Evolutionary conservation across 2,113 vertebrate species (phyloP).

Genomic region (Galeopterus variegatus): DNA sequence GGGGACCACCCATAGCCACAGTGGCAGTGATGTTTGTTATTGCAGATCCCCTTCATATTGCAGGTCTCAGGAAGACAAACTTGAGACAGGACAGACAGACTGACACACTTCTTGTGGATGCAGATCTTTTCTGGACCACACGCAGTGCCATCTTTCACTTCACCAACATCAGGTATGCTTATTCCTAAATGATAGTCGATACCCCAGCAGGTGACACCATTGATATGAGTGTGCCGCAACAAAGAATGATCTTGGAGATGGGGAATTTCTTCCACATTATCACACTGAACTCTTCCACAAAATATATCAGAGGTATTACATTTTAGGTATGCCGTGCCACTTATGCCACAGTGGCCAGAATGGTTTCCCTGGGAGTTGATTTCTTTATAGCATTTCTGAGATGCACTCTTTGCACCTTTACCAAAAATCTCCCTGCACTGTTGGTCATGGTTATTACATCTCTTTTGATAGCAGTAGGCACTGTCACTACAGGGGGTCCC

Average conservation of each 20-base stretch:
- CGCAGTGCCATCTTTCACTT: conserved; percentile 73
- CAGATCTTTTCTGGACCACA: conserved; percentile 78
- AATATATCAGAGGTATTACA: conserved; percentile 63
- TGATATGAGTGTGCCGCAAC: not conserved
- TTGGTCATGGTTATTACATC: conserved; percentile 63
- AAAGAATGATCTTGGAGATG: not conserved
- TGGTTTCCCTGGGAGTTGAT: conserved; percentile 74
- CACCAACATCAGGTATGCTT: not conserved
- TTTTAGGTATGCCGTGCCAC: conserved; percentile 46
- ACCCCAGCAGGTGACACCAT: conserved; percentile 53
- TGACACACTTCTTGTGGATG: conserved; percentile 65
- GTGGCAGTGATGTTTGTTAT: conserved; percentile 95
- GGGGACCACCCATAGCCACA: conserved; percentile 91
- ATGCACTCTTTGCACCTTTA: conserved; percentile 69
- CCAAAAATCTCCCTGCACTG: conserved; percentile 81
- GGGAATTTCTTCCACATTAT: conserved; percentile 39
- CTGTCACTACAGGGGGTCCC: conserved; percentile 60
- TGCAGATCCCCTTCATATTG: conserved; percentile 89
- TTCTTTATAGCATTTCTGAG: conserved; percentile 74
- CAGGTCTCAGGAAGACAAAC: conserved; percentile 70
- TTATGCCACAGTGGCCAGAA: conserved; percentile 79
- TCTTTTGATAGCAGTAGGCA: conserved; percentile 74
- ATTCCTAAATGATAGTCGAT: not conserved
- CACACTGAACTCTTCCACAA: conserved; percentile 81
- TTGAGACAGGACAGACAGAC: conserved; percentile 54